A percentile compares a stretch with the other conserved stretches of the same genome.
Conservation (phyloP, 1,140 invertebrate species). For the Drosophila kurseongensis region DNA sequence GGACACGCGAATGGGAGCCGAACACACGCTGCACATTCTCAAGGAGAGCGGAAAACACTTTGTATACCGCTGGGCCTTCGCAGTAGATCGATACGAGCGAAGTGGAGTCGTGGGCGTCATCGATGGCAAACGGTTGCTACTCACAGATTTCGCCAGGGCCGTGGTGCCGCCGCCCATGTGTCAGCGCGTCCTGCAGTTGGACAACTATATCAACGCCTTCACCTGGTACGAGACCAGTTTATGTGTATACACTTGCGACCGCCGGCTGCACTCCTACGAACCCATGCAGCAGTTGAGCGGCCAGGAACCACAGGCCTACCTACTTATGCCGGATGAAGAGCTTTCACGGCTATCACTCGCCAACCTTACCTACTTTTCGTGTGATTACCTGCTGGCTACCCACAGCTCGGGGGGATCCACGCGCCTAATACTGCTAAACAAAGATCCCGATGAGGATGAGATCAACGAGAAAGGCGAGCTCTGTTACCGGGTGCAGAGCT, state of each 20-base stretch:
- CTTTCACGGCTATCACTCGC: constrained; percentile 39
- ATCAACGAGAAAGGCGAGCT: constrained; percentile 15
- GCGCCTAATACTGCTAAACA: constrained; percentile 29
- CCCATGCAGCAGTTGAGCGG: constrained; percentile 7
- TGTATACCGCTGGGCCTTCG: constrained; percentile 85
- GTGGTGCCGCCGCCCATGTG: constrained; percentile 94
- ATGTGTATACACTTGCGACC: constrained; percentile 54
- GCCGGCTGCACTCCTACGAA: constrained; percentile 38
- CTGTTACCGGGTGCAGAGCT: constrained; percentile 21
- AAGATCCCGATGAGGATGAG: constrained; percentile 14
- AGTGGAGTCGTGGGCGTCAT: constrained; percentile 89
- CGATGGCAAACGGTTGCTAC: constrained; percentile 89
- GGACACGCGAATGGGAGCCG: constrained; percentile 87
- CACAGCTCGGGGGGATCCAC: constrained; percentile 34
- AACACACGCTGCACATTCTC: constrained; percentile 87
- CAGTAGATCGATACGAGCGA: constrained; percentile 70
- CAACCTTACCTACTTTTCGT: constrained; percentile 36
- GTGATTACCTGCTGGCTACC: constrained; percentile 48
- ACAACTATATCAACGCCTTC: constrained; percentile 86
- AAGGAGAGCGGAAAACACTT: constrained; percentile 86
- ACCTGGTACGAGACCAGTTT: constrained; percentile 39
- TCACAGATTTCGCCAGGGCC: constrained; percentile 90
- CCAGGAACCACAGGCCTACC: background rate
- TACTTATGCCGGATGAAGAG: constrained; percentile 2
- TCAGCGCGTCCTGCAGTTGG: constrained; percentile 87